Base-by-base conservation (phyloP, 1,140 invertebrate species). In the Mercenaria mercenaria region DNA sequence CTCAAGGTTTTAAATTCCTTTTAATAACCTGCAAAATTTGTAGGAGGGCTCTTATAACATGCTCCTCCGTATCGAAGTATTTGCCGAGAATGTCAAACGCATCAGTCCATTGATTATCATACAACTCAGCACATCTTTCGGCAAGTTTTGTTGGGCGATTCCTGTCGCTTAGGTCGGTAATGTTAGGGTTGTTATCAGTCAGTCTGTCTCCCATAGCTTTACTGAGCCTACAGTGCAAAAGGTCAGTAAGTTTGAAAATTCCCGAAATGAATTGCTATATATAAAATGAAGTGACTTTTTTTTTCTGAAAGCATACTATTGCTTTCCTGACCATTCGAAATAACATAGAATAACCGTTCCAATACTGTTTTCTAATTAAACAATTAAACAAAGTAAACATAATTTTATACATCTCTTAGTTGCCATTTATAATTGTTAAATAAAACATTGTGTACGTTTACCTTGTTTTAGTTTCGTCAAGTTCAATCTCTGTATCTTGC, bases 111-210 rank as follows among this genome's bases (percentile, higher is more conserved):
- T 18, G 41, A 52, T 79, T 41, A 32, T 74, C 69, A n/a, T 74
- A 74, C 6, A 74, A 41, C 8, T 13, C 41, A 3, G 1, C 23
- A 79, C 15, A 79, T 26, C 29, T 26, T 18, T 79, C 74, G 1
- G 41, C 74, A 23, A 79, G 39, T 79, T 79, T 47, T 32, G 47
- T 39, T 0, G 74, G 74, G 47, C 43, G 74, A 32, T 79, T 50
- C 18, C 1, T 26, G 41, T 79, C 74, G 6, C 41, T 79, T 0
- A 79, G 20, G 13, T 79, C 74, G 18, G 43, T 32, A 26, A 79
- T 79, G 29, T 79, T 47, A n/a, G 74, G 74, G 43, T 79, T 79
- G 74, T 79, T 79, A 41, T 79, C n/a, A 50, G n/a, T 50, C 0
- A 79, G 43, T 29, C 29, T 43, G 26, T 50, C 29, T 79, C 41